Base-by-base conservation (phyloP, 1,140 invertebrate species). In the Drosophila tropicalis region DNA sequence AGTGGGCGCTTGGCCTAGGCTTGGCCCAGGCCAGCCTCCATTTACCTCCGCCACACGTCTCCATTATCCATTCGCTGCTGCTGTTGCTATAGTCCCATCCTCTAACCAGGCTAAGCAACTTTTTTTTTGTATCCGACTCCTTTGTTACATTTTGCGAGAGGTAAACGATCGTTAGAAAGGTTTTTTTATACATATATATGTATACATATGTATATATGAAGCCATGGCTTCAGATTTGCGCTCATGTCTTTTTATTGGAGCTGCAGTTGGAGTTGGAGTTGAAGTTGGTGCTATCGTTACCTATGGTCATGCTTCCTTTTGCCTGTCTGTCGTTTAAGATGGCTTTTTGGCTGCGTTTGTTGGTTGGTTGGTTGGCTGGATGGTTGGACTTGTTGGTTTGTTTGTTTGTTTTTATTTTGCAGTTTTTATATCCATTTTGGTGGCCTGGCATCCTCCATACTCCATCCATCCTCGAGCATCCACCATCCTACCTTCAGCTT, bases 161-260 rank as follows among this genome's bases (percentile, higher is more conserved):
- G 84, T 89, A 89, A 89, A 89, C 85, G 84, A 85, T 89, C 84
- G 84, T 89, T 89, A 89, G 84, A 89, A 89, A 89, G 85, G 84
- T 89, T 86, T 87, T 84, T 25, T 55, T n/a, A 22, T 22, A 22
- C 3, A 25, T 25, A 25, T 3, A 25, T 25, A 25, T 4, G 4
- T 55, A 13, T 29, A 25, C 0, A 47, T 19, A 17, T 47, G 5
- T 47, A 75, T 78, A 83, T 89, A 72, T 84, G 76, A 69, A 69
- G 79, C 77, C 71, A 63, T 82, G 67, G 74, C 71, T 67, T 69
- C 85, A 89, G 84, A 89, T 89, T 89, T 89, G 73, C 69, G 80
- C 85, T 87, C 84, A 84, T 87, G 73, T 89, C 79, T 77, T 84
- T 87, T 89, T 87, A 87, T 87, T 87, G 80, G 81, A 89, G 72